phyloP scores from a whole-genome alignment of 2,113 vertebrate genomes.

The Serinus canaria region DNA sequence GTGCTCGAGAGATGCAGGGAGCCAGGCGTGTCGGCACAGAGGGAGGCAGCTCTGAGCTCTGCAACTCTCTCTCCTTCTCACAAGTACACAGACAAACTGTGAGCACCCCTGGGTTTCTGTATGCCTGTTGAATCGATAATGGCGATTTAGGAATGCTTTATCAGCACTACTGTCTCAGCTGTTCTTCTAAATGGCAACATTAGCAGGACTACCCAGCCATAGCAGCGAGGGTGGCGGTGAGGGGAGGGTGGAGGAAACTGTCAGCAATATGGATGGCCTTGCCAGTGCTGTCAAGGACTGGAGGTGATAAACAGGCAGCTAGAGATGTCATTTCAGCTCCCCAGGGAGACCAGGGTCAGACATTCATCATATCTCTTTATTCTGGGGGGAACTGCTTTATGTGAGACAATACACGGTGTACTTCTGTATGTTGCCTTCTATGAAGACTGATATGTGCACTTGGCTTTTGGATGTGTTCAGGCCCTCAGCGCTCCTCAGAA shows the following conservation, averaged over 20 bases:
- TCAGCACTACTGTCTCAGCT: conserved; percentile 42
- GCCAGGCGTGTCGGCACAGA: background rate
- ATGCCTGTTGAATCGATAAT: conserved; percentile 21
- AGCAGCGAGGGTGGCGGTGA: background rate
- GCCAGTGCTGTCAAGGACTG: conserved; percentile 38
- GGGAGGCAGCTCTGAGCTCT: background rate
- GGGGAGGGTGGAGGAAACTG: background rate
- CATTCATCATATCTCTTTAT: background rate
- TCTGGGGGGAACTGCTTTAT: background rate
- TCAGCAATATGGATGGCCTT: conserved; percentile 38
- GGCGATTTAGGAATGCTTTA: background rate
- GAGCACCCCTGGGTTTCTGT: background rate
- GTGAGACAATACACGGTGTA: background rate
- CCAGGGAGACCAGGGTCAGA: background rate
- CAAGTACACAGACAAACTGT: background rate
- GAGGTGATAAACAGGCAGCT: conserved; percentile 23
- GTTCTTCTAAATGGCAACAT: background rate
- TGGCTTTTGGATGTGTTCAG: background rate
- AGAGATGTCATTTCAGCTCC: conserved; percentile 7
- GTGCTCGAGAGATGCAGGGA: fast-evolving
- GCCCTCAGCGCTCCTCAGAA: background rate
- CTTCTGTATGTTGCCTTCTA: background rate
- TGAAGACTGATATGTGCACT: background rate
- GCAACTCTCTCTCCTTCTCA: background rate
- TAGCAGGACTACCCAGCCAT: background rate